Base-by-base conservation (phyloP, 2,797 vertebrate species). In the Pipistrellus pipistrellus region DNA sequence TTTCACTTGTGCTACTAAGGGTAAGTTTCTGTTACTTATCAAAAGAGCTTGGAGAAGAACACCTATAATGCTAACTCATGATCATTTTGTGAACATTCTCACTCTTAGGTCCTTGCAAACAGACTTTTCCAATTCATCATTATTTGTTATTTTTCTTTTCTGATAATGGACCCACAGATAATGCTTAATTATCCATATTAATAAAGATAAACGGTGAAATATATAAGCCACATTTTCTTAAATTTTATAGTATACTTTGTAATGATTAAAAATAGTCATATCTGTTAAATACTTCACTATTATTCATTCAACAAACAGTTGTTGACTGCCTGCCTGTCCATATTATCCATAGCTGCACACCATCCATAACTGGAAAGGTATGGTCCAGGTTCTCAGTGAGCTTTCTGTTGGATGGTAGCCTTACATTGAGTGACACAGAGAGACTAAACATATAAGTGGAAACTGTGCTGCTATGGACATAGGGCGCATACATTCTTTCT, bases 251-350 rank as follows among this genome's bases (percentile, higher is more conserved):
- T 76, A 82, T 30, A 85, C 18, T 81, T 68, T 68, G 23, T 55
- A 93, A 77, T 14, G 46, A 80, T 78, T 91, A 71, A 93, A 81
- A 93, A 76, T 46, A 80, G 17, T 46, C 9, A 2, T 41, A 84
- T 88, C n/a, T 13, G 30, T 48, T 44, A 32, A 88, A 53, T 27
- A 62, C 13, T 68, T 85, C 7, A 38, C n/a, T 62, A 15, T 89
- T 81, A 66, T 41, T 93, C 10, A 77, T 76, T 84, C 53, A 64
- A 88, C 35, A 85, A 92, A 85, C 14, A 84, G 14, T 59, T 88
- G 21, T 51, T 86, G 25, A 69, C n/a, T 86, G 25, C 14, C 23
- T 66, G 48, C 32, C 30, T 20, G 20, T 71, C 21, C 27, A 88
- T 44, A 62, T n/a, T 51, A 8, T 87, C 41, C 8, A 25, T 32